Conservation (phyloP, 2,888 invertebrate genomes). For the Notodonta ziczac region DNA sequence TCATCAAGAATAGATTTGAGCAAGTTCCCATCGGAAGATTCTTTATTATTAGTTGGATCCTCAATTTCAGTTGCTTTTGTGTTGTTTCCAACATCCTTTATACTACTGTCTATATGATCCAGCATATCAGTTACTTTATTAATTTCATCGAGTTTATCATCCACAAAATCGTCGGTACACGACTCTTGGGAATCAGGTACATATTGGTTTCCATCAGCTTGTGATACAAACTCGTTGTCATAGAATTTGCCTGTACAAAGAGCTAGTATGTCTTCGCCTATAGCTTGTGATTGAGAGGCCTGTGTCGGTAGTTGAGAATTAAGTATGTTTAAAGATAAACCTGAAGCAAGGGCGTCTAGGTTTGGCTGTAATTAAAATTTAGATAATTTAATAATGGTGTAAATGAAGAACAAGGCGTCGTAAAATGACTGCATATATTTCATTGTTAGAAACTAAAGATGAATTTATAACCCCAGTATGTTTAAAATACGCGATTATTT, state of each 20-base stretch:
- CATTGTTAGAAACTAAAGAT: too few relatives aligned
- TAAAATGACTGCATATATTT: too few relatives aligned
- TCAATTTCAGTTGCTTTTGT: conserved; percentile 3
- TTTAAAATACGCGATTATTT: too few relatives aligned
- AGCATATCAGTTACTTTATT: conserved; percentile 15
- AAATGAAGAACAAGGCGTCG: too few relatives aligned
- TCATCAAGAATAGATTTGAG: conserved; percentile 71
- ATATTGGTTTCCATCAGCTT: conserved; percentile 31
- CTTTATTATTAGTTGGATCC: conserved; percentile 11
- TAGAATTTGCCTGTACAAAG: conserved; percentile 85
- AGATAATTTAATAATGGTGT: background rate
- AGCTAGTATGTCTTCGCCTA: conserved; percentile 79
- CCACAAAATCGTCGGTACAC: conserved; percentile 19
- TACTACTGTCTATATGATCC: conserved; percentile 16
- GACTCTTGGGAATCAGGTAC: conserved; percentile 30
- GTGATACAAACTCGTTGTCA: conserved; percentile 69
- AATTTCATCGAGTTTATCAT: conserved; percentile 14
- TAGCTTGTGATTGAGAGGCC: conserved; percentile 58
- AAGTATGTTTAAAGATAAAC: conserved; percentile 74
- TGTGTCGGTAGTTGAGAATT: conserved; percentile 60
- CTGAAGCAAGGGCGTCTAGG: conserved; percentile 82
- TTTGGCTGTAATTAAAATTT: conserved; percentile 51
- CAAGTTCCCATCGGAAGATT: conserved; percentile 26
- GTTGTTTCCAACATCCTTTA: conserved; percentile 13
- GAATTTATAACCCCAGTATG: too few relatives aligned